Conservation (phyloP, 2,113 vertebrate genomes). For the Dinomys branickii region DNA sequence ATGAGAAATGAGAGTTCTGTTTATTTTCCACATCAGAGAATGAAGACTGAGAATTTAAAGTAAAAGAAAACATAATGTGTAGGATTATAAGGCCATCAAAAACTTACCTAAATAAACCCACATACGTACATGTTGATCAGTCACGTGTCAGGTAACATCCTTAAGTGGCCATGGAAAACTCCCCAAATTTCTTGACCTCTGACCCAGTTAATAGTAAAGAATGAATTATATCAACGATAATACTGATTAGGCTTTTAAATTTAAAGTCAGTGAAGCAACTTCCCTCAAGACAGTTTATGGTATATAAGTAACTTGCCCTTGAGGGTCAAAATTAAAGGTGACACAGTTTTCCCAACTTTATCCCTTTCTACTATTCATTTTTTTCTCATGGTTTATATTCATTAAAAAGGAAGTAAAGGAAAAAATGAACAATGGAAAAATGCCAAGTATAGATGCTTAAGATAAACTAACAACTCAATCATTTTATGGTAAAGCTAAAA, state of each 20-base stretch:
- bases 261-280: background rate
- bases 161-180: background rate
- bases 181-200: background rate
- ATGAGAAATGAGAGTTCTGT: background rate
- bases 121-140: background rate
- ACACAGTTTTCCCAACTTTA: background rate
- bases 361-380: background rate
- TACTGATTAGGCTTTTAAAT: conserved; percentile 19
- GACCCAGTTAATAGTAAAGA: conserved; percentile 3
- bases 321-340: conserved; percentile 39
- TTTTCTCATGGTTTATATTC: background rate
- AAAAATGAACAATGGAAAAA: conserved; percentile 23
- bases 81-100: conserved; percentile 41
- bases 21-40: background rate
- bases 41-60: background rate
- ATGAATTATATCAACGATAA: background rate
- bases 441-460: background rate
- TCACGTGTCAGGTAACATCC: background rate
- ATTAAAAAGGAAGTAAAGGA: background rate
- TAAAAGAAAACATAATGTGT: background rate
- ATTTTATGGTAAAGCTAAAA: conserved; percentile 31
- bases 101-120: conserved; percentile 12
- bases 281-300: background rate
- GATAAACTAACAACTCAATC: conserved; percentile 16
- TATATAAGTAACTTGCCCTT: background rate